Evolutionary conservation across 2,888 invertebrate species (phyloP), one percentile per base, ranked within the genome.

Genomic region (Sepiola atlantica): DNA sequence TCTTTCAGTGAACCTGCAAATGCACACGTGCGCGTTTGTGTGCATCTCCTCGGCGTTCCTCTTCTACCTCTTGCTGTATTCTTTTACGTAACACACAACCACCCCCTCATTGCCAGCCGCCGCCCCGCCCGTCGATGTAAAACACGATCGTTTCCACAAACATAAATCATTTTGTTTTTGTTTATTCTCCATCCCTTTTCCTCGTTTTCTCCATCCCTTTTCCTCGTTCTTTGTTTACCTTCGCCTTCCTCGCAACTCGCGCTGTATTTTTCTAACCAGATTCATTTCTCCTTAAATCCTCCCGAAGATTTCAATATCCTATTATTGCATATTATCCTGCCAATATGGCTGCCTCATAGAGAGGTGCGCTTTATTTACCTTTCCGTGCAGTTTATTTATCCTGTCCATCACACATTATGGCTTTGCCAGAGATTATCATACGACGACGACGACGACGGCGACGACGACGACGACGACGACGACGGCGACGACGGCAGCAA

Each of bases 381-480:
- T 77, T 77, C n/a, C 77, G 32, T n/a, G n/a, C 77, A n/a, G 77
- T 77, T 77, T 77, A 77, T 77, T 77, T 77, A 77, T n/a, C n/a
- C 77, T n/a, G n/a, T 77, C 77, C 77, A 77, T n/a, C 77, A 16
- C n/a, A 32, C 18, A 77, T 77, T 77, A 77, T 77, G 77, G 77
- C 77, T 77, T 77, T 77, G n/a, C 77, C 77, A 77, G n/a, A 77
- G 24, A 61, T 61, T 12, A 20, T 21, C 24, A 2, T 45, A 45
- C 45, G 45, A 45, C 45, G 45, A 45, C 45, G 4, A 45, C 45
- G 4, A 45, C 45, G 4, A 45, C 45, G 45, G n/a, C 45, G 4
- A 45, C 45, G 4, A 45, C 45, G 45, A 45, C 45, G 45, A 45
- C 45, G 45, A 45, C 45, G 4, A 45, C 45, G 4, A 45, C 45